Evolutionary conservation across 2,797 vertebrate species (phyloP).

Genomic region (Orientallactaga sibirica): DNA sequence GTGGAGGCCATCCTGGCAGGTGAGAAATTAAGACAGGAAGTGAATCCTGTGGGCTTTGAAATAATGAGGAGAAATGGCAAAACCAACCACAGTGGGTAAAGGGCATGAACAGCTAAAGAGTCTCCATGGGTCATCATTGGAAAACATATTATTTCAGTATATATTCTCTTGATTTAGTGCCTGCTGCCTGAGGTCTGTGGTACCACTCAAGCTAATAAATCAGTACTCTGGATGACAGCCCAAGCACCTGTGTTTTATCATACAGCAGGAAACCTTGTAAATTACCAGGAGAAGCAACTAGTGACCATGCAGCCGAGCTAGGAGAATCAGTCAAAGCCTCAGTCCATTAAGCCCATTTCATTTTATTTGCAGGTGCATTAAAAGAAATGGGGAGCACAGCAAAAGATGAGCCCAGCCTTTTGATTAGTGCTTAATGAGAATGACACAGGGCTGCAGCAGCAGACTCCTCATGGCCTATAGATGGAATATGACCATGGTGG

Average conservation of each 20-base stretch:
- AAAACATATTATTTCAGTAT: constrained; percentile 87
- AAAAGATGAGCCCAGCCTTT: constrained; percentile 67
- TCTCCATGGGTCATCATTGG: constrained; percentile 84
- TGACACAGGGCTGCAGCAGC: constrained; percentile 10
- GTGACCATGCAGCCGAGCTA: constrained; percentile 69
- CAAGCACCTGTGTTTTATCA: constrained; percentile 87
- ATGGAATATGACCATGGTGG: constrained; percentile 54
- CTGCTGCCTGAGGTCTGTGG: constrained; percentile 84
- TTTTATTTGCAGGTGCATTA: constrained; percentile 79
- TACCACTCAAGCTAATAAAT: constrained; percentile 85
- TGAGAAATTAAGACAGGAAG: constrained; percentile 87
- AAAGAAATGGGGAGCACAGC: constrained; percentile 74
- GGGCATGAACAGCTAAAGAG: constrained; percentile 85
- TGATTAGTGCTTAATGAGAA: constrained; percentile 76
- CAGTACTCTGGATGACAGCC: constrained; percentile 84
- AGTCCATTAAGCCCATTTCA: constrained; percentile 79
- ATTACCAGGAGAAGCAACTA: constrained; percentile 85
- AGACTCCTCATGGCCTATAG: constrained; percentile 64
- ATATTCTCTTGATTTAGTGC: constrained; percentile 87
- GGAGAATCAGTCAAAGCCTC: constrained; percentile 76
- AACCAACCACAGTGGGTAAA: constrained; percentile 83
- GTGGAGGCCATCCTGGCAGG: constrained; percentile 78
- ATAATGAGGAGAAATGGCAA: constrained; percentile 86
- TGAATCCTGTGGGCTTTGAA: constrained; percentile 85
- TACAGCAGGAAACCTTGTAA: constrained; percentile 85